Evolutionary conservation across 2,888 invertebrate genomes (phyloP).

Genomic region (Hyposoter dolosus): DNA sequence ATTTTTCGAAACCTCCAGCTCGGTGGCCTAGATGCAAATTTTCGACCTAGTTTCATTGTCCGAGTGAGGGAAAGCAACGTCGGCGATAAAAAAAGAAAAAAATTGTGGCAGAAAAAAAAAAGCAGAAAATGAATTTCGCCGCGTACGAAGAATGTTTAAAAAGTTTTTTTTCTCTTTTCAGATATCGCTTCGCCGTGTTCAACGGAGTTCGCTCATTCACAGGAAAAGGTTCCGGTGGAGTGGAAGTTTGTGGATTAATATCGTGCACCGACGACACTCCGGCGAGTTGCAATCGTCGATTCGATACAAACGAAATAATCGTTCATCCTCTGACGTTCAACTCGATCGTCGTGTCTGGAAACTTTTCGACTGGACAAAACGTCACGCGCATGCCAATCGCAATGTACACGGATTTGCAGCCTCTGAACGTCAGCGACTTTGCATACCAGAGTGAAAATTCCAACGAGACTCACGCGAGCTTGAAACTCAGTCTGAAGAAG

Average conservation of each 20-base stretch:
- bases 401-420: conserved; percentile 68
- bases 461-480: conserved; percentile 61
- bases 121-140: neutral
- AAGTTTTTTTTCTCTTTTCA: conserved; percentile 49
- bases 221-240: conserved; percentile 64
- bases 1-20: neutral
- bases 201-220: conserved; percentile 72
- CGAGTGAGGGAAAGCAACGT: neutral
- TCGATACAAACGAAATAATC: conserved; percentile 68
- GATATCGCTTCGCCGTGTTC: conserved; percentile 77
- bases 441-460: conserved; percentile 57
- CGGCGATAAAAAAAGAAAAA: neutral
- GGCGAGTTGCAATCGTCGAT: conserved; percentile 68
- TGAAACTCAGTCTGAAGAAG: conserved; percentile 68
- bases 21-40: neutral
- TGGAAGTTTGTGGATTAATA: conserved; percentile 74
- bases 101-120: neutral
- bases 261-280: conserved; percentile 70
- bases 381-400: conserved; percentile 70
- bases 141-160: neutral
- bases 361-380: conserved; percentile 59
- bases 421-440: conserved; percentile 69
- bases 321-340: conserved; percentile 73
- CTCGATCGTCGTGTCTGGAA: conserved; percentile 71
- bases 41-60: neutral